Percentiles rank a stretch among this genome's conserved stretches.
Evolutionary conservation across 2,113 vertebrate species (phyloP).

Genomic region (Desmodus rotundus): DNA sequence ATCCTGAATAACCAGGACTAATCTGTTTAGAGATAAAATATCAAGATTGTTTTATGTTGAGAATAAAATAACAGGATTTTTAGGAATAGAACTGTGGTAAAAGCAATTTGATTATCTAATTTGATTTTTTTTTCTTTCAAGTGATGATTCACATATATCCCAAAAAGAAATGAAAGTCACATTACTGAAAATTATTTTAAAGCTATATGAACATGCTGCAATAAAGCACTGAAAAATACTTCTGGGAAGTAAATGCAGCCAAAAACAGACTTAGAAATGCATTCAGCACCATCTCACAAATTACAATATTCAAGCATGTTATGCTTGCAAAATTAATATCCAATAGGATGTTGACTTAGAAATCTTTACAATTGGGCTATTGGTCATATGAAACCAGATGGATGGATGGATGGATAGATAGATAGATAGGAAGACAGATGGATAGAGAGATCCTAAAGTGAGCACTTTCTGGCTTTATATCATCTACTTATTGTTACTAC

Average conservation of each 20-base stretch:
- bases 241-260: background rate
- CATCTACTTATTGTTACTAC: no score
- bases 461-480: no score
- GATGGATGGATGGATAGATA: no score
- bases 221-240: background rate
- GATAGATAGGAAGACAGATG: no score
- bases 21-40: background rate
- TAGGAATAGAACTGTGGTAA: background rate
- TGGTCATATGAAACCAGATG: no score
- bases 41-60: background rate
- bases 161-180: background rate
- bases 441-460: no score
- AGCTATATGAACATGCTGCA: background rate
- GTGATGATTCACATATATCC: background rate
- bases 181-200: background rate
- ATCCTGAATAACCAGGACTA: background rate
- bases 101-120: background rate
- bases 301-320: background rate
- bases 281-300: background rate
- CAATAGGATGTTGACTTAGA: background rate
- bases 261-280: background rate
- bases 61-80: background rate
- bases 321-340: background rate
- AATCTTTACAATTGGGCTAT: background rate
- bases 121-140: background rate